Conservation (phyloP, 2,888 invertebrate species). For the Metalampra italica region DNA sequence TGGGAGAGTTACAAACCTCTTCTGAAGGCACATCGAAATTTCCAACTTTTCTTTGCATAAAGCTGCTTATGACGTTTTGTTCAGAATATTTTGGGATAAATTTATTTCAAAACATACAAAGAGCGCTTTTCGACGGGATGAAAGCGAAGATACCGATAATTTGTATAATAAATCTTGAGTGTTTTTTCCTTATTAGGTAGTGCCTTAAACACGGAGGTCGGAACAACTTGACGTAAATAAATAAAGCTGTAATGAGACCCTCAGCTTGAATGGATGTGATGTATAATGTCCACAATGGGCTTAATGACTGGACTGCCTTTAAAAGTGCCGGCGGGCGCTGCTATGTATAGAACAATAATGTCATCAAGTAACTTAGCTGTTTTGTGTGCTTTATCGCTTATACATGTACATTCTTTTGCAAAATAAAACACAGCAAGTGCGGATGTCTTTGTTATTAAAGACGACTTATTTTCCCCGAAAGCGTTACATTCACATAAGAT, state of each 20-base stretch:
- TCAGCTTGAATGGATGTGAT: constrained; percentile 28
- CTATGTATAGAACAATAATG: constrained; percentile 7
- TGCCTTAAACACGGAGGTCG: constrained; percentile 29
- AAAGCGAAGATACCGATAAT: constrained; percentile 38
- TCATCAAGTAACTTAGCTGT: background rate
- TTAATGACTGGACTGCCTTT: constrained; percentile 32
- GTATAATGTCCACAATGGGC: constrained; percentile 36
- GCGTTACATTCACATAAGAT: too few species aligned
- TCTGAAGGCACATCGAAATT: constrained; percentile 33
- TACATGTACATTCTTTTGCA: too few species aligned
- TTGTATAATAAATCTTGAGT: constrained; percentile 41
- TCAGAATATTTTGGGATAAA: constrained; percentile 12
- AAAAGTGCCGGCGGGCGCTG: constrained; percentile 15
- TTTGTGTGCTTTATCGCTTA: too few species aligned
- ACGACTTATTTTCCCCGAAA: too few species aligned
- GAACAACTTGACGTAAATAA: constrained; percentile 35
- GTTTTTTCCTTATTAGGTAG: constrained; percentile 48
- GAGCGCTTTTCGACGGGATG: constrained; percentile 21
- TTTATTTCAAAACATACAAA: constrained; percentile 18
- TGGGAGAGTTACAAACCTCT: constrained; percentile 32
- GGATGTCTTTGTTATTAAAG: too few species aligned
- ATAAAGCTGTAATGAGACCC: constrained; percentile 41
- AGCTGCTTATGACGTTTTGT: constrained; percentile 21
- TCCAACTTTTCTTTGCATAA: constrained; percentile 24
- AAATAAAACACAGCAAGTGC: too few species aligned